Base-by-base conservation (phyloP, 1,140 invertebrate genomes). In the Mamestra configurata region DNA sequence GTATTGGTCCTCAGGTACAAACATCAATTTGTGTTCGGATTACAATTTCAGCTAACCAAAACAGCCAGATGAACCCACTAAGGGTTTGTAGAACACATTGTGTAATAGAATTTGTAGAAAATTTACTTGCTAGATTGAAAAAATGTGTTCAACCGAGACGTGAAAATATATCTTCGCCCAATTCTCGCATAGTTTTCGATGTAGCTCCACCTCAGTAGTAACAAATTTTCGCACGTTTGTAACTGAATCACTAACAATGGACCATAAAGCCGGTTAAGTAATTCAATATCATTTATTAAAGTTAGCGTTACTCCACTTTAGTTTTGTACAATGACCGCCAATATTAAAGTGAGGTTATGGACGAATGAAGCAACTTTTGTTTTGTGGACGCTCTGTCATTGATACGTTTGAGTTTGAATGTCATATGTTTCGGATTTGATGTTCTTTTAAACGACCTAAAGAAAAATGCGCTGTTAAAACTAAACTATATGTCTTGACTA, bases 261-360 rank as follows among this genome's bases (percentile, higher is more conserved):
- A 22, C 80, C 18, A 80, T 89, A 86, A 89, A 85, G 83, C 72
- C 80, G 57, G 79, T 83, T 82, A 80, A 81, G 82, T 84, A 84
- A 84, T 84, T 86, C 72, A 80, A 82, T 84, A 84, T 79, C 75
- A 80, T 85, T 85, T 86, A 85, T 87, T 85, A 82, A 82, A 31
- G 40, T 68, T 79, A 37, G n/a, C 46, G 77, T 75, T 73, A 66
- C 49, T 27, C 27, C 46, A 46, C 2, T 77, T 64, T 37, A 79
- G 72, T 51, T 43, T 24, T 68, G 64, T 68, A 68, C 64, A 68
- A 68, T 46, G 64, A 68, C 64, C 64, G 40, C 13, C 64, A 68
- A 46, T 68, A 49, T 68, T 27, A 10, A 22, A 40, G 64, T 49
- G 64, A 68, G 64, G 64, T 49, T 68, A 68, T 22, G 40, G 64